phyloP scores from a whole-genome alignment of 2,797 vertebrate genomes.

The Notamacropus eugenii region DNA sequence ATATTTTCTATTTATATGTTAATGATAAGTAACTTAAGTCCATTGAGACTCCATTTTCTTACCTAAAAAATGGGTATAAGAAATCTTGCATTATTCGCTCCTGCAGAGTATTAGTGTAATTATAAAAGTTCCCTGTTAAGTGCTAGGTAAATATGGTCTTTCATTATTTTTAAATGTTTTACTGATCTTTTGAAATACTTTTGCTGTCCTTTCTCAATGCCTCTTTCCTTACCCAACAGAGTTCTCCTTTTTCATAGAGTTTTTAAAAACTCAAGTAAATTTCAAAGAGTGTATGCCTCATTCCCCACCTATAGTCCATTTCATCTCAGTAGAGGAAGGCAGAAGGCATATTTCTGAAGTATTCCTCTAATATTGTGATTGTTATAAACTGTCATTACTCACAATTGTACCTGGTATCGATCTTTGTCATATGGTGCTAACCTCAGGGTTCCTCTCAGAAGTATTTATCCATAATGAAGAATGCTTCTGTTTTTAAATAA shows the following conservation, averaged over 20 bases:
- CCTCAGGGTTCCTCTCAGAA: constrained; percentile 43
- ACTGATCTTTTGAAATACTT: not conserved
- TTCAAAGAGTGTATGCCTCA: not conserved
- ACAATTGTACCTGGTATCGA: not conserved
- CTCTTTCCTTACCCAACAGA: not conserved
- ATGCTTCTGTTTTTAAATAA: not conserved
- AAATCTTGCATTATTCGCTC: not conserved
- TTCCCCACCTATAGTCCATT: not conserved
- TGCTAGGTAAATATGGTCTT: not conserved
- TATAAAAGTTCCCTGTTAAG: not conserved
- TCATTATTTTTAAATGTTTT: not conserved
- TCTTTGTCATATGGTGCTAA: not conserved
- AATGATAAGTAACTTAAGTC: not conserved
- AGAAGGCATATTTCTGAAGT: not conserved
- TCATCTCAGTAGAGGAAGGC: not conserved
- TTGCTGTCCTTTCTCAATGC: not conserved
- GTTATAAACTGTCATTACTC: not conserved
- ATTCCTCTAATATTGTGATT: not conserved
- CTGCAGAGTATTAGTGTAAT: not conserved
- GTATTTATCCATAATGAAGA: not conserved
- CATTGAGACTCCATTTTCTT: not conserved
- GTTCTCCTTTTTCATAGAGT: not conserved
- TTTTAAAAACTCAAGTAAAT: not conserved
- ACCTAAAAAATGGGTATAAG: not conserved
- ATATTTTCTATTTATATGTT: not conserved